Evolutionary conservation across 2,113 vertebrate species (phyloP).

Genomic region (Pantherophis guttatus): DNA sequence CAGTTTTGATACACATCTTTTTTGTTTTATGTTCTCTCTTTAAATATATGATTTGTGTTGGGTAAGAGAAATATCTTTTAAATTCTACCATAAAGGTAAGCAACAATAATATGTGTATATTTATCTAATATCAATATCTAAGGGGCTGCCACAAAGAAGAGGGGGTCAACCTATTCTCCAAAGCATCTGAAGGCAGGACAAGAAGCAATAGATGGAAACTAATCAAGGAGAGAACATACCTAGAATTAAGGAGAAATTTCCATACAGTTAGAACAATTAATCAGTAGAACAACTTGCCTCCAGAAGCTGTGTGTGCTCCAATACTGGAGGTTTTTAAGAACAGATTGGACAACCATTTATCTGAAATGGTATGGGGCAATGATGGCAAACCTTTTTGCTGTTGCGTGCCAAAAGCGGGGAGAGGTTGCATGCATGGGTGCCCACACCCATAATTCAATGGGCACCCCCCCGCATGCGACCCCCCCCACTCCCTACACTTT

Average conservation of each 20-base stretch:
- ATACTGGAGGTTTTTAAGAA: neutral
- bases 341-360: neutral
- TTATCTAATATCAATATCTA: neutral
- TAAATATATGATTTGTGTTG: neutral
- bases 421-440: no score
- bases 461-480: no score
- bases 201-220: neutral
- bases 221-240: neutral
- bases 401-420: no score
- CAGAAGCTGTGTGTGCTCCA: neutral
- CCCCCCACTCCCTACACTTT: no score
- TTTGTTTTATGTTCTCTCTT: neutral
- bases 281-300: neutral
- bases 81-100: neutral
- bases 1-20: neutral
- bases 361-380: neutral
- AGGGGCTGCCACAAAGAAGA: neutral
- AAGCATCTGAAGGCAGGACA: neutral
- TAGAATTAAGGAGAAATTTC: neutral
- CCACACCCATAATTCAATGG: no score
- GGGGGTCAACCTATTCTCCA: neutral
- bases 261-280: neutral
- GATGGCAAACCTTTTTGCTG: no score
- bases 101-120: neutral
- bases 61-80: neutral